These are phyloP conservation scores for Archegozetes longisetosus DNA, from an alignment of 1,140 invertebrate genomes.

Conservation along the genomic window DNA sequence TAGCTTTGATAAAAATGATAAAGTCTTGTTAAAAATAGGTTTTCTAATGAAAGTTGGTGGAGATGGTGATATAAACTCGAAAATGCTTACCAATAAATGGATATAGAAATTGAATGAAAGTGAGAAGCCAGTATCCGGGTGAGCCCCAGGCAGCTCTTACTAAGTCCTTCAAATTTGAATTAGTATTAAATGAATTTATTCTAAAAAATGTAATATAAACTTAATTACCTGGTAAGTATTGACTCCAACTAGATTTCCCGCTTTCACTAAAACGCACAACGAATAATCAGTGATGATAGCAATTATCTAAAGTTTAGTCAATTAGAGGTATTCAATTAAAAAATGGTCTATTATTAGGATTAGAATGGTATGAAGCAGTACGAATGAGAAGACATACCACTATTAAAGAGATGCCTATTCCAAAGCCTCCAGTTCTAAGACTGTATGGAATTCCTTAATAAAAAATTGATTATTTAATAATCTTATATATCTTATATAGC, in stretches of 20 bases:
- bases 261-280: conserved; percentile 59
- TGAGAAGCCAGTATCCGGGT: conserved; percentile 58
- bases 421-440: conserved; percentile 59
- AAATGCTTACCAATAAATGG: conserved; percentile 57
- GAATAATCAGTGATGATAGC: conserved; percentile 68
- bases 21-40: too few species aligned
- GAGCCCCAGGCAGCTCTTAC: conserved; percentile 65
- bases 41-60: too few species aligned
- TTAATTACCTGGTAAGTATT: conserved; percentile 52
- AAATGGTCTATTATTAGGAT: too few species aligned
- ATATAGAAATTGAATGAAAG: conserved; percentile 63
- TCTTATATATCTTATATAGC: neutral
- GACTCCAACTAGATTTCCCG: conserved; percentile 57
- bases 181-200: neutral
- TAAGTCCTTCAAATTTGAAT: conserved; percentile 37
- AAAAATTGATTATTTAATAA: neutral
- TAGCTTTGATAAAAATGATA: conserved; percentile 44
- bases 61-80: neutral
- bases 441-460: conserved; percentile 57
- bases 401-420: conserved; percentile 52
- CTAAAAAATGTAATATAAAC: neutral
- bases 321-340: neutral
- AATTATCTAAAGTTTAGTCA: conserved; percentile 28
- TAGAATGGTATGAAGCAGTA: too few species aligned
- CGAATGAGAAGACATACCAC: too few species aligned